Percentiles rank a stretch among this genome's conserved stretches.
phyloP scores from a whole-genome alignment of 2,797 vertebrate species.

The Tiaroga cobitis region DNA sequence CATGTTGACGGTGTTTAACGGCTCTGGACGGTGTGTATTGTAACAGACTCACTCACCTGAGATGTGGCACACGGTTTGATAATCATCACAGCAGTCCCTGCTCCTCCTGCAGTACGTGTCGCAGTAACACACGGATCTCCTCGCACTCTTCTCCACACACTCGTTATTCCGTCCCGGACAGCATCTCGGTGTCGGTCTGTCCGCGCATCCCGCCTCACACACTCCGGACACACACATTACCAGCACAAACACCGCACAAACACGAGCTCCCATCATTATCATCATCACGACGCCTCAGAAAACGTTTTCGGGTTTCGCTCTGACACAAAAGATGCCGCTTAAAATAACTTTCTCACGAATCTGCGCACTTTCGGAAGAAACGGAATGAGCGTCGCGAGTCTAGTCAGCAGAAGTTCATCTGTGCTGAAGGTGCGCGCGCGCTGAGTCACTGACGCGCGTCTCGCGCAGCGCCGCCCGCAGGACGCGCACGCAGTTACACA shows the following conservation, averaged over 20 bases:
- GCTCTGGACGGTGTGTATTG: too few species aligned
- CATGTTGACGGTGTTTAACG: not conserved
- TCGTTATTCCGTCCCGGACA: constrained; percentile 85
- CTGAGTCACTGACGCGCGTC: not conserved
- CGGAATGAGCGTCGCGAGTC: not conserved
- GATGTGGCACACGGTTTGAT: constrained; percentile 74
- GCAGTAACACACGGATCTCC: constrained; percentile 81
- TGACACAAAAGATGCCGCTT: not conserved
- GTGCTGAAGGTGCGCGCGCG: not conserved
- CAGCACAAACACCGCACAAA: not conserved
- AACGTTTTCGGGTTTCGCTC: not conserved
- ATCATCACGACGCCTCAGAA: not conserved
- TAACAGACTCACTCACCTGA: constrained; percentile 81
- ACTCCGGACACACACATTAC: constrained; percentile 66
- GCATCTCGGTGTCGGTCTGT: constrained; percentile 77
- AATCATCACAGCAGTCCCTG: constrained; percentile 83
- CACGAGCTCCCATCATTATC: not conserved
- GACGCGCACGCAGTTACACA: constrained; percentile 2
- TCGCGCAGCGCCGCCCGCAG: constrained; percentile 1
- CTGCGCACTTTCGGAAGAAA: constrained; percentile 9
- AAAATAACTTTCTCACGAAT: not conserved
- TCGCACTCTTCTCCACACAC: constrained; percentile 74
- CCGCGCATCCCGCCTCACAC: constrained; percentile 75
- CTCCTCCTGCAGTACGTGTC: constrained; percentile 86
- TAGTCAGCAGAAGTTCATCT: constrained; percentile 4